Evolutionary conservation across 1,140 invertebrate genomes (phyloP).

Genomic region (Drosophila albomicans): DNA sequence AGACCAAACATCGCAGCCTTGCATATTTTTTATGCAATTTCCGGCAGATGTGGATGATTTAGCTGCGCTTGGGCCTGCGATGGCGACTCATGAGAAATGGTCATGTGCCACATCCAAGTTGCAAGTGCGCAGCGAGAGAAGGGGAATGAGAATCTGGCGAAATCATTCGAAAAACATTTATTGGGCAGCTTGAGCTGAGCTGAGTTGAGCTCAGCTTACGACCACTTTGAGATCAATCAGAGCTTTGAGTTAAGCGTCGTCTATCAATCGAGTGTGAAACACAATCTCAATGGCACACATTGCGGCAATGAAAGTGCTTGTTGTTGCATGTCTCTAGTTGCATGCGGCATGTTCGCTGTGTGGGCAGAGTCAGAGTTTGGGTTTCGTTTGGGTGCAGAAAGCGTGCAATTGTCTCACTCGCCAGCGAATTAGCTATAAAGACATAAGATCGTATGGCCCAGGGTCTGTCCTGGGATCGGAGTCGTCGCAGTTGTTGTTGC

Average conservation of each 20-base stretch:
- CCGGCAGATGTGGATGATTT: conserved; percentile 83
- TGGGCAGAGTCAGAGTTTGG: conserved; percentile 34
- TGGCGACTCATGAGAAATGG: conserved; percentile 64
- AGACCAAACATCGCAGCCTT: conserved; percentile 50
- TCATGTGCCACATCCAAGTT: conserved; percentile 55
- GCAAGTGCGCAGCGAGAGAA: not conserved
- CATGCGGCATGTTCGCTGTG: conserved; percentile 17
- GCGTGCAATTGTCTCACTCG: conserved; percentile 45
- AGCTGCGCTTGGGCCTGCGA: conserved; percentile 45
- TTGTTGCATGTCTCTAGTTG: conserved; percentile 4
- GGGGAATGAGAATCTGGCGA: conserved; percentile 6
- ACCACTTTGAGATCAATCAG: not conserved
- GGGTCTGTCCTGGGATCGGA: not conserved
- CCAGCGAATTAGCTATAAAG: conserved; percentile 62
- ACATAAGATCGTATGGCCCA: conserved; percentile 34
- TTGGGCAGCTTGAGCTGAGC: conserved; percentile 1
- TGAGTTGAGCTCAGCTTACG: not conserved
- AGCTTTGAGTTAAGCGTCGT: not conserved
- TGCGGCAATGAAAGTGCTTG: conserved; percentile 57
- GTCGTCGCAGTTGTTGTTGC: not conserved
- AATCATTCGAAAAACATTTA: conserved; percentile 38
- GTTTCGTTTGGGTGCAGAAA: conserved; percentile 48
- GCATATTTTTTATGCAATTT: conserved; percentile 82
- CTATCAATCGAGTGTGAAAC: conserved; percentile 28
- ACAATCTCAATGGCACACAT: conserved; percentile 42